These are phyloP conservation scores for Vollenhovia emeryi DNA, from an alignment of 1,140 invertebrate genomes.

Conservation along the genomic window DNA sequence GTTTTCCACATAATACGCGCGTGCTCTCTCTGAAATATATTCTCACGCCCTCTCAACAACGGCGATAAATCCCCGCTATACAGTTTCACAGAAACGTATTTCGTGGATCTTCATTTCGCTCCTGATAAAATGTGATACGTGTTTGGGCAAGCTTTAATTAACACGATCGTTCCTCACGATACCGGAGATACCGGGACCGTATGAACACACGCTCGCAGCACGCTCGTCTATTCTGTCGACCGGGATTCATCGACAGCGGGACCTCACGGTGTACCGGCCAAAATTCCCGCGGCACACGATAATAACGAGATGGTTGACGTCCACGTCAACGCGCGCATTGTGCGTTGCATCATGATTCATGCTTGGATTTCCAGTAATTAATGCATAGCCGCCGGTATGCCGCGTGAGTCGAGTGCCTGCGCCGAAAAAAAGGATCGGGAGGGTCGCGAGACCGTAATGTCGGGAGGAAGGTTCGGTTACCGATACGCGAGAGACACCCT, in stretches of 20 bases:
- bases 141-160: conserved; percentile 16
- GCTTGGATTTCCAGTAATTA: conserved; percentile 52
- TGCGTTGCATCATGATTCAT: conserved; percentile 32
- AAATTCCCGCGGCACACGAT: conserved; percentile 33
- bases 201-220: neutral
- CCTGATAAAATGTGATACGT: neutral
- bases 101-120: neutral
- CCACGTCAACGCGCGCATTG: conserved; percentile 23
- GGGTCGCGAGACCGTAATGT: neutral
- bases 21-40: neutral
- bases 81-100: neutral
- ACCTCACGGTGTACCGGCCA: conserved; percentile 9
- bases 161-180: conserved; percentile 19
- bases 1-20: too few relatives aligned
- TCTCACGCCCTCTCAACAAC: neutral
- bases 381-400: neutral
- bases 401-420: neutral
- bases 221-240: neutral
- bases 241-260: conserved; percentile 26
- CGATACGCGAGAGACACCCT: too few relatives aligned
- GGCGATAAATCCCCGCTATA: neutral
- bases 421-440: neutral
- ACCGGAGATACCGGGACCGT: neutral
- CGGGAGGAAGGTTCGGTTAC: neutral
- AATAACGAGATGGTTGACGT: conserved; percentile 31